A percentile compares a stretch with the other conserved stretches of the same genome.
Conservation (phyloP, 2,888 invertebrate species). For the Trachelus stipa region DNA sequence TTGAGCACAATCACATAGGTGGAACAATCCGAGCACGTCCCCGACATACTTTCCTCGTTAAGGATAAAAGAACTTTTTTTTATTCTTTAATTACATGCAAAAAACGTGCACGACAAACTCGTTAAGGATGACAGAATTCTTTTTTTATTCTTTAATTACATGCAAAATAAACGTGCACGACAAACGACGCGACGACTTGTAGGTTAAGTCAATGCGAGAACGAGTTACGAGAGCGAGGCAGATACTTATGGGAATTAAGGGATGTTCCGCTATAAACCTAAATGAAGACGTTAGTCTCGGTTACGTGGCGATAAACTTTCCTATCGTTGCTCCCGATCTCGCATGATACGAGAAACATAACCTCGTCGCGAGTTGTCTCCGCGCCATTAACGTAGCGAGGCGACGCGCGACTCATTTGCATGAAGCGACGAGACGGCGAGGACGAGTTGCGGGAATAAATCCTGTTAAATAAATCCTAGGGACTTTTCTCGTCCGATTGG, state of each 20-base stretch:
- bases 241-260: constrained; percentile 2
- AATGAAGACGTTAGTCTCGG: constrained; percentile 4
- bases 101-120: background rate
- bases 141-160: background rate
- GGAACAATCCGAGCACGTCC: background rate
- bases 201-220: background rate
- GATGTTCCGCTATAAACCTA: constrained; percentile 4
- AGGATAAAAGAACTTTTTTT: background rate
- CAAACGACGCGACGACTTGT: background rate
- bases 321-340: constrained; percentile 12
- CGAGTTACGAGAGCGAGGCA: background rate
- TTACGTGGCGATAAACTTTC: constrained; percentile 1
- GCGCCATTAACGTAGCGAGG: background rate
- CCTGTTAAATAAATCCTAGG: background rate
- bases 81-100: background rate
- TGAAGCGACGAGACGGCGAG: background rate
- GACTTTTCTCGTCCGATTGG: constrained; percentile 12
- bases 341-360: constrained; percentile 11
- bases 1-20: background rate
- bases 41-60: background rate
- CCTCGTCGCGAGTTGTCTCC: constrained; percentile 3
- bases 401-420: constrained; percentile 6
- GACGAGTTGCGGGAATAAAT: background rate
- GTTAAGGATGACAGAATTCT: background rate
- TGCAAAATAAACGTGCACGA: background rate